Evolutionary conservation across 2,113 vertebrate genomes (phyloP).

Genomic region (Pogona vitticeps): DNA sequence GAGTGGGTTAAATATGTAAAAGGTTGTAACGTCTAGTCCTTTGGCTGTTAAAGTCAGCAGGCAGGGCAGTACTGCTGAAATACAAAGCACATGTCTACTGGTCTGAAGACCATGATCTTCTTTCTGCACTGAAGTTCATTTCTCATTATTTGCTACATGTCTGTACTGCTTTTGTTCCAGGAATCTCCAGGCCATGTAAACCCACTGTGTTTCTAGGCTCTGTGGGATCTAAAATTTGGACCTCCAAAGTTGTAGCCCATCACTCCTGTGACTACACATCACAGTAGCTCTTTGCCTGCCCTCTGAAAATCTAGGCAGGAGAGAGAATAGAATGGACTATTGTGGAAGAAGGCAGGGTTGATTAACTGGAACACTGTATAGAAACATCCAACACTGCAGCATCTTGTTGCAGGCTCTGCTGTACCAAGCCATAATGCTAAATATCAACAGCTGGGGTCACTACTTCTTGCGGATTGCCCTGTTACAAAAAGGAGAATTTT

Average conservation of each 20-base stretch:
- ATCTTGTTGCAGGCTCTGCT: neutral
- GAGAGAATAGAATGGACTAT: neutral
- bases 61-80: constrained; percentile 15
- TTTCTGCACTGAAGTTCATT: neutral
- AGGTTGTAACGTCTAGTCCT: constrained; percentile 23
- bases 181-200: neutral
- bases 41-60: constrained; percentile 37
- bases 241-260: neutral
- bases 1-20: constrained; percentile 17
- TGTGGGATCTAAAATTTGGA: neutral
- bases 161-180: neutral
- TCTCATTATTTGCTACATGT: neutral
- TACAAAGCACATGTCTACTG: neutral
- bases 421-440: neutral
- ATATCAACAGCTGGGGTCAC: neutral
- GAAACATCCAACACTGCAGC: neutral
- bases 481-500: neutral
- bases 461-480: too few relatives aligned
- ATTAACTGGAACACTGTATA: neutral
- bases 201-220: neutral
- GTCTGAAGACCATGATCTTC: too few relatives aligned
- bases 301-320: neutral
- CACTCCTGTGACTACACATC: neutral
- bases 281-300: neutral
- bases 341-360: neutral